Evolutionary conservation across 2,888 invertebrate species (phyloP), one percentile per base, ranked within the genome.

Genomic region (Romanomermis culicivorax): DNA sequence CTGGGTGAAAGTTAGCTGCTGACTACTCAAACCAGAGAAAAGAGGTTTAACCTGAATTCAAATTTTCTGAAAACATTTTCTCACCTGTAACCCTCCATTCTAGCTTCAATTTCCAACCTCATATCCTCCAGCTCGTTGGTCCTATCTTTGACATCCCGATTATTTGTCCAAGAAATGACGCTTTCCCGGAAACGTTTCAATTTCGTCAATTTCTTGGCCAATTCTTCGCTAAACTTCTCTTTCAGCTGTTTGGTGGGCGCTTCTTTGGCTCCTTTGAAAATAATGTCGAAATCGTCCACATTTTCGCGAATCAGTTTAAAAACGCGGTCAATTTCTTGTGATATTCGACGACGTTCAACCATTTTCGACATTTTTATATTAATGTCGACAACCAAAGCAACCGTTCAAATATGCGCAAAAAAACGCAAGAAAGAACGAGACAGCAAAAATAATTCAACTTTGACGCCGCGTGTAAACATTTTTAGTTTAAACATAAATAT

Each of bases 141-240:
- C 23, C 27, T 49, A 27, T 49, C 50, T 27, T 49, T 49, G 27
- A 49, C 50, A 14, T 49, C 50, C 7, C 29, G 4, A 20, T 29
- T 7, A 25, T 25, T 49, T 3, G 50, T 4, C 50, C 50, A 49
- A 7, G 50, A 27, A 11, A 49, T 49, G 11, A 49, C 50, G 11
- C 23, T 49, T 29, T 25, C 50, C 7, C 50, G 26, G 23, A 27
- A 49, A 11, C 50, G 50, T 49, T 49, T 25, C 50, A 49, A 49
- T 49, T 49, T 49, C 50, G 26, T 49, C 11, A 49, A 27, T 27
- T 49, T 29, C 29, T 49, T 29, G 4, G 4, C 11, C 29, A 49
- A 27, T 27, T 49, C 50, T 7, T 25, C 50, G 27, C 3, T 49
- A 27, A 27, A 29, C 29, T 49, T 49, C 20, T 49, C 50, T 49